These are phyloP conservation scores for Diabrotica virgifera DNA, from an alignment of 1,140 invertebrate genomes.

Conservation along the genomic window DNA sequence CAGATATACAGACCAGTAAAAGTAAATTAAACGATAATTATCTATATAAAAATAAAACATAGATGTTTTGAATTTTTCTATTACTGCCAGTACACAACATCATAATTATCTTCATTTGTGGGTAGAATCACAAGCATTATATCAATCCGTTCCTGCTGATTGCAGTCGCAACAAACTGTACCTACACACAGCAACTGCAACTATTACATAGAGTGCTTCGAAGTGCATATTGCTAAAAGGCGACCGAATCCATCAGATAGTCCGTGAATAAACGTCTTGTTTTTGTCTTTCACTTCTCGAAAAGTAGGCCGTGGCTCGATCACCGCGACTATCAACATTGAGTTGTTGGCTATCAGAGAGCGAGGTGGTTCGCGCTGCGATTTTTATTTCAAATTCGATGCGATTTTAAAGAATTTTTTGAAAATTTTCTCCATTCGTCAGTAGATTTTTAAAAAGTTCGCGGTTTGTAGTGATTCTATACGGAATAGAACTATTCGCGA, in stretches of 20 bases:
- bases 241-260: neutral
- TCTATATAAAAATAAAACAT: no score
- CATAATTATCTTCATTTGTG: no score
- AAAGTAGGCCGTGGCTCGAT: conserved; percentile 2
- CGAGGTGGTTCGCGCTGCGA: conserved; percentile 27
- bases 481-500: neutral
- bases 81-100: no score
- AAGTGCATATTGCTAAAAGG: neutral
- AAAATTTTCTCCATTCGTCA: no score
- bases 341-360: conserved; percentile 26
- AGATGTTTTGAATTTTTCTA: no score
- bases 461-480: neutral
- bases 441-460: neutral
- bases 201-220: neutral
- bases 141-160: no score
- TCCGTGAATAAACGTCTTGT: conserved; percentile 5
- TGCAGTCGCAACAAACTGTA: neutral
- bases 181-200: neutral
- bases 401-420: conserved; percentile 1
- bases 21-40: no score
- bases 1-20: no score
- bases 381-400: conserved; percentile 8
- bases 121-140: no score
- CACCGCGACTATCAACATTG: conserved; percentile 28
- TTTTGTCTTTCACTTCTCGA: conserved; percentile 12